Evolutionary conservation across 2,797 vertebrate species (phyloP), one percentile per base, ranked within the genome.

Genomic region (Rhabdomys pumilio): DNA sequence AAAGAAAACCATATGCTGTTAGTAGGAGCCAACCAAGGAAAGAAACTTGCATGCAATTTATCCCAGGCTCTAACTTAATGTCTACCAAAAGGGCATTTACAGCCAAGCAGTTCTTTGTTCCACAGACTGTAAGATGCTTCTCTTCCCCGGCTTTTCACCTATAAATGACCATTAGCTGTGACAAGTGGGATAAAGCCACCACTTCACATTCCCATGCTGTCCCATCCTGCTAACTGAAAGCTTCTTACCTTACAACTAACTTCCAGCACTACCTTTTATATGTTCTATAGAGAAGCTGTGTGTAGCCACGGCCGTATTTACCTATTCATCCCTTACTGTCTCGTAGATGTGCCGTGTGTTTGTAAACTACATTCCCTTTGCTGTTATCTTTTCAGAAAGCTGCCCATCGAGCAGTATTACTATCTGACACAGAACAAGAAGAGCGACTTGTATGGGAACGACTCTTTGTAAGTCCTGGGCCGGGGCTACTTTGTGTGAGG

Each of bases 401-500:
- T 98, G 97, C 97, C 95, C 77, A 94, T 97, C 85, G 84, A 98
- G 92, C 98, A 98, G 61, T 97, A 83, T 72, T 97, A 96, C 90
- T 92, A 98, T 77, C 76, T 98, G 75, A 98, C 96, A 1, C 83
- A 97, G 69, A 97, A 97, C 95, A 99, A 97, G 93, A 99, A 98
- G 98, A 99, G 98, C 93, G 97, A 98, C 73, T 13, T 98, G 92
- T 97, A 95, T 59, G 97, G 98, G 47, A 99, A 99, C 84, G 98
- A 99, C 93, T 98, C 99, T 84, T 94, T 99, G 98, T 99, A 98
- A 98, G 98, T 98, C 73, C 91, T 88, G 67, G 55, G 73, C n/a
- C 79, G 34, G 26, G 77, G 92, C 89, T 19, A 17, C 4, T 38
- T 91, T 91, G 15, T 75, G 24, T 97, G 29, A 89, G 15, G 55